Conservation (phyloP, 2,888 invertebrate genomes). For the Asteroscopus sphinx region DNA sequence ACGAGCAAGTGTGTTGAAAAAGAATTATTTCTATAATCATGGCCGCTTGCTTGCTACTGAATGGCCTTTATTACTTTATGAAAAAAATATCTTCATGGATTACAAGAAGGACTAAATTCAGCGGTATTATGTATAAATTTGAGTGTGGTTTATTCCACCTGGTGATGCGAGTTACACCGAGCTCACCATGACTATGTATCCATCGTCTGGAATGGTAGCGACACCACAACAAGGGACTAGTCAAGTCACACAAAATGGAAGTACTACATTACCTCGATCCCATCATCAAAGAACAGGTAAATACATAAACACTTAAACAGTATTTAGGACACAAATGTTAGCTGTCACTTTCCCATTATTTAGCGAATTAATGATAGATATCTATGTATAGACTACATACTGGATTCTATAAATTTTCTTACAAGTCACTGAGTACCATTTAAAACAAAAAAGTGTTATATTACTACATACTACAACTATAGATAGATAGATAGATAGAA, state of each 20-base stretch:
- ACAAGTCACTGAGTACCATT: too few species aligned
- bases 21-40: too few species aligned
- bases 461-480: too few species aligned
- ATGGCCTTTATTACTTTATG: slow-evolving; percentile 29
- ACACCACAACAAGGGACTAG: slow-evolving; percentile 84
- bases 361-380: neutral
- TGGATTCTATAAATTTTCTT: too few species aligned
- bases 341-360: slow-evolving; percentile 26
- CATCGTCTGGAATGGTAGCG: slow-evolving; percentile 84
- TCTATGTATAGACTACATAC: too few species aligned
- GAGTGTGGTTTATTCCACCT: slow-evolving; percentile 82
- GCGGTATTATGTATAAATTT: slow-evolving; percentile 84
- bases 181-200: slow-evolving; percentile 83
- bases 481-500: too few species aligned
- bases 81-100: slow-evolving; percentile 58
- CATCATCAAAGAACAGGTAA: slow-evolving; percentile 87
- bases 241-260: slow-evolving; percentile 85
- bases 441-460: too few species aligned
- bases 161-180: slow-evolving; percentile 74
- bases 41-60: slow-evolving; percentile 32
- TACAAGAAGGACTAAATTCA: slow-evolving; percentile 61
- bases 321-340: neutral
- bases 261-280: slow-evolving; percentile 85
- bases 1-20: too few species aligned
- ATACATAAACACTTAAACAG: neutral